Evolutionary conservation across 2,797 vertebrate genomes (phyloP), one percentile per base, ranked within the genome.

Genomic region (Simalia tracyae): DNA sequence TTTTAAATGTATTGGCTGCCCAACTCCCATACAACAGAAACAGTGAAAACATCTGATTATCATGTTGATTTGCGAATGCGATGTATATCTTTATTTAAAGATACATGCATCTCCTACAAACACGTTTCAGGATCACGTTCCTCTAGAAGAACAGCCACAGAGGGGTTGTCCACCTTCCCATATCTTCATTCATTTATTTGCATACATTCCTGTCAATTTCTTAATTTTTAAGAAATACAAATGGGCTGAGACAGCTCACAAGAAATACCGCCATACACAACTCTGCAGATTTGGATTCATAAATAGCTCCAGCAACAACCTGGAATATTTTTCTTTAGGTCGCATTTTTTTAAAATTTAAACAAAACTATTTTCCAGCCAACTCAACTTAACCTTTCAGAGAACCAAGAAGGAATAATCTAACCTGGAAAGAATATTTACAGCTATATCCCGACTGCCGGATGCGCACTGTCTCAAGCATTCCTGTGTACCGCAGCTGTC

Each of bases 381-480:
- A 90, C 42, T n/a, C 68, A 66, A 42, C 26, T 72, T 81, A n/a
- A 24, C 26, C 1, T 46, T 2, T 0, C 17, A 42, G 76, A 90
- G 11, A 0, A 0, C 0, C 3, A 12, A 46, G 10, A 5, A 15
- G 42, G 63, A 15, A 63, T 6, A 22, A 15, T 64, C 93, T 96
- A 95, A 99, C 99, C 99, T 99, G 98, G 95, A 99, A 99, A 94
- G 97, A 98, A 96, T 99, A 99, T 93, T 99, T 99, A 97, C 98
- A 98, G 97, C 98, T 99, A 98, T 99, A 99, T 94, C 99, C 99
- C 0, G 99, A 99, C 90, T 98, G 99, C 31, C 99, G 99, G 94
- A 99, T 99, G 96, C 98, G 98, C 90, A 99, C 99, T 0, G 99
- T 99, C 97, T 99, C 99, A 97, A 99, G 97, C 99, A 99, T 99